Evolutionary conservation across 2,113 vertebrate species (phyloP).

Genomic region (human): GRCh38 chr4:162482501-162483000

Average conservation of each 20-base stretch:
- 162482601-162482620: neutral
- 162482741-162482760: neutral
- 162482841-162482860: neutral
- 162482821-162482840: neutral
- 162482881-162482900: neutral
- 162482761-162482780: neutral
- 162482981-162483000: neutral
- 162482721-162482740: neutral
- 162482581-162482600: neutral
- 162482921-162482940: neutral
- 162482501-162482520: rapidly evolving
- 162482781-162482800: neutral
- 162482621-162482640: neutral
- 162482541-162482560: too few species aligned
- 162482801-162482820: neutral
- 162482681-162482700: neutral
- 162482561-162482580: neutral
- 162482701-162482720: neutral
- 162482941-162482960: conserved; percentile 3
- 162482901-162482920: conserved; percentile 14
- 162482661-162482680: neutral
- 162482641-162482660: too few species aligned
- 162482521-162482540: too few species aligned
- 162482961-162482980: neutral
- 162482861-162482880: neutral